phyloP scores from a whole-genome alignment of 2,888 invertebrate species.

The Agrochola lychnidis region DNA sequence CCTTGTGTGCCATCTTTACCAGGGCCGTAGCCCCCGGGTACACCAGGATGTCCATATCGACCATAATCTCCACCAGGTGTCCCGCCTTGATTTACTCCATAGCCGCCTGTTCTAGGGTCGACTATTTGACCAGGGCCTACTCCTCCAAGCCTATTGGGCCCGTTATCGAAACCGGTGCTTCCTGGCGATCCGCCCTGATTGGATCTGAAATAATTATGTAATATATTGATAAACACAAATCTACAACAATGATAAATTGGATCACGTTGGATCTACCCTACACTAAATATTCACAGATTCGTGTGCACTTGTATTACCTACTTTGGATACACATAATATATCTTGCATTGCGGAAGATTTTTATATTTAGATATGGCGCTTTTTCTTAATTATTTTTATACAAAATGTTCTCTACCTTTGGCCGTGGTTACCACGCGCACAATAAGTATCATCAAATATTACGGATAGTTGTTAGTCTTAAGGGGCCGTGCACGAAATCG shows the following conservation, averaged over 20 bases:
- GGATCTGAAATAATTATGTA: constrained; percentile 55
- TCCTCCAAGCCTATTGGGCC: constrained; percentile 37
- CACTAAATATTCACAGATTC: neutral
- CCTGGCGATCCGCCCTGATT: constrained; percentile 42
- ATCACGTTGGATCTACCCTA: neutral
- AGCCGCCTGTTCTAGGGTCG: constrained; percentile 43
- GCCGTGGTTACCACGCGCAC: neutral
- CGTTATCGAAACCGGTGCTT: constrained; percentile 28
- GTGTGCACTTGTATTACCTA: neutral
- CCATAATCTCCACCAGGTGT: constrained; percentile 29
- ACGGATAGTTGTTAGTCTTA: no score
- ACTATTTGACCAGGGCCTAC: constrained; percentile 36
- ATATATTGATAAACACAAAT: neutral
- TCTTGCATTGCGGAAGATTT: neutral
- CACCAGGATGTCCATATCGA: constrained; percentile 34
- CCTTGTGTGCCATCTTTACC: constrained; percentile 36
- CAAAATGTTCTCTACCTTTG: neutral
- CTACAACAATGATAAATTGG: neutral
- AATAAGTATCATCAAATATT: no score
- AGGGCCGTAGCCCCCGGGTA: constrained; percentile 14
- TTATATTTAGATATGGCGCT: neutral
- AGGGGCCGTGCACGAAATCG: no score
- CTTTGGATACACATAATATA: neutral
- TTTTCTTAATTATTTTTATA: neutral
- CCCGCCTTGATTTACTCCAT: constrained; percentile 51